Conservation (phyloP, 1,140 invertebrate species). For the Pogonomyrmex barbatus region DNA sequence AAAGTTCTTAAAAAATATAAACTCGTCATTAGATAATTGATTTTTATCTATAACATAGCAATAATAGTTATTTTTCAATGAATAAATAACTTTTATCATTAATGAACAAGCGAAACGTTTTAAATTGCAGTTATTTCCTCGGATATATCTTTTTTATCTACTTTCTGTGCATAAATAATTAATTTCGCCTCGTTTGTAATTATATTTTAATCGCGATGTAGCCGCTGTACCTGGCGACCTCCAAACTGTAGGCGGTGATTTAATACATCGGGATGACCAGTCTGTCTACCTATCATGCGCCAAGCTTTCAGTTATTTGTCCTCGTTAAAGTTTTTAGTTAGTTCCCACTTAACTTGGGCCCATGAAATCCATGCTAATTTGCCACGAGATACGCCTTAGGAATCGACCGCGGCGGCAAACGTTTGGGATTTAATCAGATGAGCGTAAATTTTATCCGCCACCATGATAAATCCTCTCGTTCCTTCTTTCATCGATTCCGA, state of each 20-base stretch:
- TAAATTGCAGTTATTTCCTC: not conserved
- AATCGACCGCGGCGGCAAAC: slow-evolving; percentile 56
- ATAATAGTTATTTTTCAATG: not conserved
- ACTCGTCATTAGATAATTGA: not conserved
- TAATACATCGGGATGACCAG: slow-evolving; percentile 69
- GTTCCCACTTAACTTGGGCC: slow-evolving; percentile 65
- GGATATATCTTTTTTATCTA: not conserved
- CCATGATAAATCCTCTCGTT: slow-evolving; percentile 71
- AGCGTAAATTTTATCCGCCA: slow-evolving; percentile 69
- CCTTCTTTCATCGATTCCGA: slow-evolving; percentile 73
- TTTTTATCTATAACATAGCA: not conserved
- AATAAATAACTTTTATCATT: not conserved
- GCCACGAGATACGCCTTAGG: slow-evolving; percentile 64
- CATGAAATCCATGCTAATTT: slow-evolving; percentile 69
- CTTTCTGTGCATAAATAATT: slow-evolving; percentile 2
- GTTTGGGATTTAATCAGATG: slow-evolving; percentile 75
- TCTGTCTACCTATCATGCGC: slow-evolving; percentile 62
- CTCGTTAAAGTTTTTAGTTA: slow-evolving; percentile 75
- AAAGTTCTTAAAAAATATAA: not conserved
- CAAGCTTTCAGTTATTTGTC: slow-evolving; percentile 71
- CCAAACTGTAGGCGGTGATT: slow-evolving; percentile 48
- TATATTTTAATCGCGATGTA: slow-evolving; percentile 48
- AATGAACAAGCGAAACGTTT: not conserved
- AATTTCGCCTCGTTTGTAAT: slow-evolving; percentile 35
- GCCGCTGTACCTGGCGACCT: slow-evolving; percentile 21